These are phyloP conservation scores for Micropoecilia bifurca DNA, from an alignment of 2,797 vertebrate genomes.

Conservation along the genomic window DNA sequence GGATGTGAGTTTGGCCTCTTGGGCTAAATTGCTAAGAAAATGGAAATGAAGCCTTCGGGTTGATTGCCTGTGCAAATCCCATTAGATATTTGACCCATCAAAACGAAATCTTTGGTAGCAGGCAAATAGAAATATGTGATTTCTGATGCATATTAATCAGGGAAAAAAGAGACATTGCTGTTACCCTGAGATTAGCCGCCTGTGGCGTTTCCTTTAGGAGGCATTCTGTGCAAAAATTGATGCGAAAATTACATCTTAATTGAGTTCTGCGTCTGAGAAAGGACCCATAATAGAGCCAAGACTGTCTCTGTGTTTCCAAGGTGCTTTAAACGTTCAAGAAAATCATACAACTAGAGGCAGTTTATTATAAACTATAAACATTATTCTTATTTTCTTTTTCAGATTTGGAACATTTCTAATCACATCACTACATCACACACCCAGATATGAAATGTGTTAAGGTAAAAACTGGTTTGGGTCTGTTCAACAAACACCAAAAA, in stretches of 20 bases:
- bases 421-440: not conserved
- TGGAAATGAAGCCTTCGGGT: conserved; percentile 58
- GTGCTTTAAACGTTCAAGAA: conserved; percentile 40
- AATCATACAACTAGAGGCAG: conserved; percentile 43
- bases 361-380: not conserved
- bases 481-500: conserved; percentile 17
- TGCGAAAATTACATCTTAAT: conserved; percentile 73
- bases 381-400: conserved; percentile 3
- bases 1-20: conserved; percentile 33
- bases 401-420: not conserved
- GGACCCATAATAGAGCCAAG: conserved; percentile 41
- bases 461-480: not conserved
- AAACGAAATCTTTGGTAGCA: conserved; percentile 61
- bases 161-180: conserved; percentile 63
- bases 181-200: conserved; percentile 69
- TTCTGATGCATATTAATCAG: conserved; percentile 65
- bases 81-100: conserved; percentile 76
- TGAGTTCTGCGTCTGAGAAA: conserved; percentile 67
- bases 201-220: conserved; percentile 63
- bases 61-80: conserved; percentile 71
- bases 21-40: conserved; percentile 50
- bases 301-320: conserved; percentile 51
- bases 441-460: not conserved
- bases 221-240: conserved; percentile 70
- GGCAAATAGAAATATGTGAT: conserved; percentile 59